These are phyloP conservation scores for Gobio gobio DNA, from an alignment of 2,113 vertebrate species.

Conservation along the genomic window DNA sequence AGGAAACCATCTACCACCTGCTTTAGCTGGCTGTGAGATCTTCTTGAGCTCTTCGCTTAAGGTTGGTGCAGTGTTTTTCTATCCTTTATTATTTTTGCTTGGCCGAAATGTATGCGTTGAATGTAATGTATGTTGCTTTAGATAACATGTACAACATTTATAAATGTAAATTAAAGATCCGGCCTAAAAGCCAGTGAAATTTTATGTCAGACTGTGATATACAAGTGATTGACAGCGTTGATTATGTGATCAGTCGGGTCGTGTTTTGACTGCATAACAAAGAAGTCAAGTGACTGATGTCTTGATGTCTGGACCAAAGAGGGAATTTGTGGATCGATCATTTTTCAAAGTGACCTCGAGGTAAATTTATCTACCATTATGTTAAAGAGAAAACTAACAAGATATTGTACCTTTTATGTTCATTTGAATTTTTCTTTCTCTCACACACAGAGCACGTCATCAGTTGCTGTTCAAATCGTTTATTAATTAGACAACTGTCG, in stretches of 20 bases:
- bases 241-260: background rate
- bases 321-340: background rate
- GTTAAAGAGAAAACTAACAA: background rate
- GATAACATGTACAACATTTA: background rate
- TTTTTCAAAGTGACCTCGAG: background rate
- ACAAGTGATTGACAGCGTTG: background rate
- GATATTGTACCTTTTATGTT: too few species aligned
- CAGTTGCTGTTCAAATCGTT: background rate
- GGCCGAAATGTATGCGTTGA: background rate
- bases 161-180: background rate
- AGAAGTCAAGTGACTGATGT: background rate
- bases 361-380: background rate
- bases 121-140: background rate
- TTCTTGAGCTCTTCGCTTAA: background rate
- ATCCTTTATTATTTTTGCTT: background rate
- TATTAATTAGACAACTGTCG: background rate
- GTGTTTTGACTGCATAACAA: background rate
- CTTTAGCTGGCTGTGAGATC: background rate
- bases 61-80: background rate
- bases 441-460: background rate
- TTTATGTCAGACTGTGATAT: background rate
- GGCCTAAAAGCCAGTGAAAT: background rate
- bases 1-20: conserved; percentile 21
- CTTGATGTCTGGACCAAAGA: background rate
- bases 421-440: background rate